Evolutionary conservation across 2,113 vertebrate species (phyloP).

Genomic region (Oophaga pumilio): DNA sequence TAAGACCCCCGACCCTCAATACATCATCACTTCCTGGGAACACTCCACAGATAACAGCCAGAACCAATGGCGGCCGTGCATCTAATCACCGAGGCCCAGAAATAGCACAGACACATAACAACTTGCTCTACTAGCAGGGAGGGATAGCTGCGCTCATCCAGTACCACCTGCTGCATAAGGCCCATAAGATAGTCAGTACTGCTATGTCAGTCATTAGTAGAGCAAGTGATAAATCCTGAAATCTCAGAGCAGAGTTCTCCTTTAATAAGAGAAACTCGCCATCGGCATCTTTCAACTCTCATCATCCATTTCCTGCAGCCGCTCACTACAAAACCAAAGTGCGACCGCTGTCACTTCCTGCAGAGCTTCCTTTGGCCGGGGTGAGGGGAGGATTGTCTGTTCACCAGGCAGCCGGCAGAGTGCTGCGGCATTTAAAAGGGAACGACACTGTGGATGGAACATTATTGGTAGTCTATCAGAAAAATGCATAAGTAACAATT

Average conservation of each 20-base stretch:
- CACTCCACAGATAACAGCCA: not conserved
- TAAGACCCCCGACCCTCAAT: not conserved
- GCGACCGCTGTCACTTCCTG: not conserved
- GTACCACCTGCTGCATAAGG: not conserved
- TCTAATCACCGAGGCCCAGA: not conserved
- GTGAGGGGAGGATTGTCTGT: not conserved
- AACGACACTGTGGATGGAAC: not conserved
- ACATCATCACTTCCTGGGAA: not conserved
- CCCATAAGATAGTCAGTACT: no score
- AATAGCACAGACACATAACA: not conserved
- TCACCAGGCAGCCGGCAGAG: no score
- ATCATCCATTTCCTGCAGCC: constrained; percentile 13
- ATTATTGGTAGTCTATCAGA: no score
- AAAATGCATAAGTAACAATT: no score
- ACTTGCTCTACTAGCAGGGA: no score
- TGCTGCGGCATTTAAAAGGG: not conserved
- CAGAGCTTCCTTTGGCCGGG: constrained; percentile 7
- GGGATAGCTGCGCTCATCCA: not conserved
- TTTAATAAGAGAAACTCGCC: not conserved
- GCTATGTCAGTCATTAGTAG: no score
- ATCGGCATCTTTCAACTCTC: constrained; percentile 2
- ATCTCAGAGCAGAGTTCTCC: not conserved
- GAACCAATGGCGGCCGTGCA: not conserved
- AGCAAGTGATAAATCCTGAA: no score
- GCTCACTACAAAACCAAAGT: not conserved